A percentile compares a stretch with the other conserved stretches of the same genome.
These are phyloP conservation scores for Pterophyllum scalare DNA, from an alignment of 2,113 vertebrate genomes.

Conservation along the genomic window DNA sequence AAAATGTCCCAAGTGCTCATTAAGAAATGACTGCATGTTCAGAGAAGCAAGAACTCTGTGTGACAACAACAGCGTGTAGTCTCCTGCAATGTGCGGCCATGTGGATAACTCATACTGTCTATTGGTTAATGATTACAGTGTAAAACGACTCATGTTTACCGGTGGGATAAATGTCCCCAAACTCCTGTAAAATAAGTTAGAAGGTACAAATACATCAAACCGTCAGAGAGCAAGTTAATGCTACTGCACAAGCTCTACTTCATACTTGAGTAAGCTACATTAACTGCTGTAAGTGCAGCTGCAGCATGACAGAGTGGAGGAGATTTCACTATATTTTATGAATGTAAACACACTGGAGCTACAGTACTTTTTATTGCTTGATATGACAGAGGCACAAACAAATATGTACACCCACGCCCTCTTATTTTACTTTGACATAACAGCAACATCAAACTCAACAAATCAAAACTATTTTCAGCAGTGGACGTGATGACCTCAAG, in stretches of 20 bases:
- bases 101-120: constrained; percentile 32
- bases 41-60: not conserved
- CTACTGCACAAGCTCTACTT: constrained; percentile 3
- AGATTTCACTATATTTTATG: not conserved
- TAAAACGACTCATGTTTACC: constrained; percentile 38
- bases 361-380: not conserved
- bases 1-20: not conserved
- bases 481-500: not conserved
- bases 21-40: not conserved
- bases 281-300: not conserved
- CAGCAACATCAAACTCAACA: not conserved
- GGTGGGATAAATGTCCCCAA: constrained; percentile 26
- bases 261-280: not conserved
- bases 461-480: constrained; percentile 23
- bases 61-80: not conserved
- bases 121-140: constrained; percentile 69
- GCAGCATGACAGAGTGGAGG: not conserved
- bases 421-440: constrained; percentile 1
- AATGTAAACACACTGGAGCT: not conserved
- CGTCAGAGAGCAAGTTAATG: not conserved
- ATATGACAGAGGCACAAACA: not conserved
- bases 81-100: constrained; percentile 10
- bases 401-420: not conserved
- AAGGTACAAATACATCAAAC: not conserved
- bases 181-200: not conserved